Evolutionary conservation across 2,113 vertebrate genomes (phyloP).

Genomic region (Rynchops niger): DNA sequence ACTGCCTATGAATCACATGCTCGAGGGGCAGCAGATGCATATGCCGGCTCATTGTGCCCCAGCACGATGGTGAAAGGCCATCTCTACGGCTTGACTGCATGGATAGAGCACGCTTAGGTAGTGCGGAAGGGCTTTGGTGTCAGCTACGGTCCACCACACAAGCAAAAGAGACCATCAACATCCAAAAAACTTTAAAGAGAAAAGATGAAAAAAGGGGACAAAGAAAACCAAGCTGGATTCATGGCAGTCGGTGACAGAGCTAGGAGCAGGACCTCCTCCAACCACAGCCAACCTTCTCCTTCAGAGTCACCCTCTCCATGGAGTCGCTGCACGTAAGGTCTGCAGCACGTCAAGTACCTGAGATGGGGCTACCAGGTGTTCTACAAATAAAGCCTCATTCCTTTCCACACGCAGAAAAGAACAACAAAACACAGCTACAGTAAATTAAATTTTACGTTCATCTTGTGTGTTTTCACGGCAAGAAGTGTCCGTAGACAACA

Average conservation of each 20-base stretch:
- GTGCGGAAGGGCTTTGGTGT: fast-evolving
- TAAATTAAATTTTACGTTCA: not conserved
- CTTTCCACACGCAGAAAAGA: not conserved
- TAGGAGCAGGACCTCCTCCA: not conserved
- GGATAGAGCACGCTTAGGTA: not conserved
- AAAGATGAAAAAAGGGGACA: not conserved
- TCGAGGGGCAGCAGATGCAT: not conserved
- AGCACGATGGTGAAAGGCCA: not conserved
- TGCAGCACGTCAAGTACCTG: not conserved
- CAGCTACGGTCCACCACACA: not conserved
- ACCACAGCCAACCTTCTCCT: not conserved
- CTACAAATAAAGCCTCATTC: not conserved
- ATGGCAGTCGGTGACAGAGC: fast-evolving
- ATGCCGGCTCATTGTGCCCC: not conserved
- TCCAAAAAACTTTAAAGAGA: not conserved
- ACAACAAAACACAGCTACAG: not conserved
- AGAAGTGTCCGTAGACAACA: not conserved
- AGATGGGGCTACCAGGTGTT: not conserved
- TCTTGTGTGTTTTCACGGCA: not conserved
- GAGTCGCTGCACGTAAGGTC: fast-evolving
- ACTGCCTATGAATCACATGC: fast-evolving
- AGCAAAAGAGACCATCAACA: not conserved
- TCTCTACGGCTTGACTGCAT: fast-evolving
- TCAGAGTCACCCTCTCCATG: not conserved
- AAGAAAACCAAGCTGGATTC: not conserved